Percentiles rank a stretch among this genome's conserved stretches.
These are phyloP conservation scores for Bombus breviceps DNA, from an alignment of 1,140 invertebrate species.

Conservation along the genomic window DNA sequence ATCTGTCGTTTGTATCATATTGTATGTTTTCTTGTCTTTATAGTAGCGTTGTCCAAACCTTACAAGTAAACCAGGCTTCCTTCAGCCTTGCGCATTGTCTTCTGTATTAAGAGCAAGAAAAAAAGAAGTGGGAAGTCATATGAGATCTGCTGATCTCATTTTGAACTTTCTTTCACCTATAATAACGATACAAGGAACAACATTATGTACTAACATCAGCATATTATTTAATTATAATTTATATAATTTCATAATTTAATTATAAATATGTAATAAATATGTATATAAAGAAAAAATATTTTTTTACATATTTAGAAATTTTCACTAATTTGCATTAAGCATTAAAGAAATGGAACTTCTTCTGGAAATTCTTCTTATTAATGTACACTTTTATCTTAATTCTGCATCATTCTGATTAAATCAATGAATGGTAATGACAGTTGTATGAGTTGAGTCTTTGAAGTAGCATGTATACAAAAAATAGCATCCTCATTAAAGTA, in stretches of 20 bases:
- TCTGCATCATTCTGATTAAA: background rate
- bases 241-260: too few relatives aligned
- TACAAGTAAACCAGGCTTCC: background rate
- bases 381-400: background rate
- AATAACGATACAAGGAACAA: background rate
- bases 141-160: background rate
- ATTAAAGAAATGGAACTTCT: too few relatives aligned
- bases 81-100: background rate
- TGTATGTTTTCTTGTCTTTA: background rate
- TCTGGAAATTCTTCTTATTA: background rate
- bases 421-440: background rate
- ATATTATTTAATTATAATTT: too few relatives aligned
- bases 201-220: too few relatives aligned
- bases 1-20: too few relatives aligned
- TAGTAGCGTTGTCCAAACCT: background rate
- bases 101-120: background rate
- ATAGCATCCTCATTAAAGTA: slow-evolving; percentile 69
- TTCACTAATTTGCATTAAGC: background rate
- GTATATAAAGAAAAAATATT: too few relatives aligned
- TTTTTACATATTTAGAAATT: too few relatives aligned
- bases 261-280: too few relatives aligned
- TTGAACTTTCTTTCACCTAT: background rate
- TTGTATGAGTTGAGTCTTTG: background rate
- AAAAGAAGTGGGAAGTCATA: background rate
- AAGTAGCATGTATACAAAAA: slow-evolving; percentile 33